Conservation (phyloP, 1,140 invertebrate genomes). For the Diploscapter pachys region DNA sequence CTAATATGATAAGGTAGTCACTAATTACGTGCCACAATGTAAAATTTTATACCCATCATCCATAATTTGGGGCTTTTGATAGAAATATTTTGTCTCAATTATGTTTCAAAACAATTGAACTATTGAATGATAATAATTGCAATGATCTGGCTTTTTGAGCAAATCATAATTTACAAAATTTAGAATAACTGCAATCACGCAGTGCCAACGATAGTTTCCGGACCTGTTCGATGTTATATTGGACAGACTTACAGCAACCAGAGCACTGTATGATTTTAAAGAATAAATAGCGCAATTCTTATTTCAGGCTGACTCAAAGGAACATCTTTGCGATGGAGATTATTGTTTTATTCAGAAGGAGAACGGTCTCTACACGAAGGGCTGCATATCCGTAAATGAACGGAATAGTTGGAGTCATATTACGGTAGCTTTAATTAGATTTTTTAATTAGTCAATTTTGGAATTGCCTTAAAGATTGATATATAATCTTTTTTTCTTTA, state of each 20-base stretch:
- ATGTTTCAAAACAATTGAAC: not conserved
- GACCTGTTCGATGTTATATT: constrained; percentile 27
- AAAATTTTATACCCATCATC: not conserved
- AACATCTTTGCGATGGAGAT: constrained; percentile 29
- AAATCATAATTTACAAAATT: not conserved
- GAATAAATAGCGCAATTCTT: not conserved
- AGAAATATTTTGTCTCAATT: not conserved
- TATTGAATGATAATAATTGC: not conserved
- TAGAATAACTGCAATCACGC: constrained; percentile 29
- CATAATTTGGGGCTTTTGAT: no score
- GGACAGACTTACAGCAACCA: constrained; percentile 11
- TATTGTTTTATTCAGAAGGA: constrained; percentile 25
- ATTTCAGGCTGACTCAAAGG: constrained; percentile 13
- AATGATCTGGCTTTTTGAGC: not conserved
- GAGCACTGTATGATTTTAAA: not conserved
- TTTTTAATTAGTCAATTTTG: not conserved
- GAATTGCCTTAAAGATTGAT: no score
- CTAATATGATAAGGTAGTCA: not conserved
- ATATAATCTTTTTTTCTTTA: not conserved
- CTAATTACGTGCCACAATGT: not conserved
- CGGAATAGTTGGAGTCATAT: constrained; percentile 30
- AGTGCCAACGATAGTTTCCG: constrained; percentile 19
- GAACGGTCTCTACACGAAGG: constrained; percentile 16
- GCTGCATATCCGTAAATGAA: constrained; percentile 31
- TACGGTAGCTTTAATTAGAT: not conserved